Percentiles rank a stretch among this genome's conserved stretches.
These are phyloP conservation scores for Steinernema feltiae DNA, from an alignment of 1,140 invertebrate species.

Conservation along the genomic window DNA sequence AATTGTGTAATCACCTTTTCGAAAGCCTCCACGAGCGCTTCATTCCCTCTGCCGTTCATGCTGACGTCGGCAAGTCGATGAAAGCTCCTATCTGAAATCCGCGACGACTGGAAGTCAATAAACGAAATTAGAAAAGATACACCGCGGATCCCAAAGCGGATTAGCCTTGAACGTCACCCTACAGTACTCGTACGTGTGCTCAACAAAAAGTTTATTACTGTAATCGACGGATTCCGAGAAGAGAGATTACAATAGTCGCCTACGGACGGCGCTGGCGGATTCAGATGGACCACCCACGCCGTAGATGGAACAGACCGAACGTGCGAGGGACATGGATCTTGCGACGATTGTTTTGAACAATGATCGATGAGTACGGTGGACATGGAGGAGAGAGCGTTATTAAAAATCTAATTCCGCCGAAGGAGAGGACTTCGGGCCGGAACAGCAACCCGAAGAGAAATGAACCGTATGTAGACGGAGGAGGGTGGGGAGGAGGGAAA, in stretches of 20 bases:
- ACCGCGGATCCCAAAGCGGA: not conserved
- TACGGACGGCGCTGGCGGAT: no score
- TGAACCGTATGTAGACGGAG: not conserved
- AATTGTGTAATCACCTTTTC: not conserved
- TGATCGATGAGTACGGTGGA: no score
- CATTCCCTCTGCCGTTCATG: not conserved
- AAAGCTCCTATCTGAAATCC: not conserved
- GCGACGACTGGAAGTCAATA: no score
- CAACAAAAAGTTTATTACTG: not conserved
- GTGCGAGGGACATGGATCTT: no score
- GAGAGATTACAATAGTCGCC: no score
- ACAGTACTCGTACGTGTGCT: not conserved
- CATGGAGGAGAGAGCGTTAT: no score
- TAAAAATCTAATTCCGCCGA: constrained; percentile 12
- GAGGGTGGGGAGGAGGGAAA: not conserved
- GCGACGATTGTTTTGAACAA: no score
- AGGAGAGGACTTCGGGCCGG: constrained; percentile 1
- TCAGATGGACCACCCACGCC: no score
- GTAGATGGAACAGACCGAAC: no score
- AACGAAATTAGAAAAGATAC: not conserved
- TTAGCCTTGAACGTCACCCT: not conserved
- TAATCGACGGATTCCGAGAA: no score
- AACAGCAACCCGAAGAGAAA: constrained; percentile 11
- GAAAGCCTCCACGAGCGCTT: constrained; percentile 2
- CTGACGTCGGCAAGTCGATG: not conserved